Percentiles rank a stretch among this genome's conserved stretches.
Evolutionary conservation across 2,797 vertebrate species (phyloP).

Genomic region (Lagorchestes hirsutus): DNA sequence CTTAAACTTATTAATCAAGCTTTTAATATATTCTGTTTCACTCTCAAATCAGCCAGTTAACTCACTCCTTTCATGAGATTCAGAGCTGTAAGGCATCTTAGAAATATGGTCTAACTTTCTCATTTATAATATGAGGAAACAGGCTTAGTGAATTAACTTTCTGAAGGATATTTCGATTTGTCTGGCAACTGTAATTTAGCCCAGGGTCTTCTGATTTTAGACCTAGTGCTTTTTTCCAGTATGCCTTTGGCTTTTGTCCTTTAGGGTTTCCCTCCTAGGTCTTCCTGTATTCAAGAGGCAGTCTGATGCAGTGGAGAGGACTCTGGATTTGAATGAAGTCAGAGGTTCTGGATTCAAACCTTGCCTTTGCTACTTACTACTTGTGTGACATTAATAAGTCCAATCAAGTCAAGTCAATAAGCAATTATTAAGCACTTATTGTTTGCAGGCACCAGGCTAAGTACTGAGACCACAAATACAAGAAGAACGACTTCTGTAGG

Average conservation of each 20-base stretch:
- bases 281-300: background rate
- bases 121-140: background rate
- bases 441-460: background rate
- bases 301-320: background rate
- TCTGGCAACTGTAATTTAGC: background rate
- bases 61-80: background rate
- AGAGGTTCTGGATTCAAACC: background rate
- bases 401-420: background rate
- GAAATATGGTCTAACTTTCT: background rate
- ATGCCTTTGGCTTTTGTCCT: background rate
- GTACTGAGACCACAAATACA: background rate
- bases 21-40: slow-evolving; percentile 5
- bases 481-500: background rate
- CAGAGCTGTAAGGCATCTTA: background rate
- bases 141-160: background rate
- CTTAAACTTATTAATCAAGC: background rate
- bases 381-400: background rate
- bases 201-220: background rate
- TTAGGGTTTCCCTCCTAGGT: background rate
- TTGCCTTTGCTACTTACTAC: background rate
- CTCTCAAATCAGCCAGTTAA: background rate
- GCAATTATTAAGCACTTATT: background rate
- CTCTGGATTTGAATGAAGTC: background rate
- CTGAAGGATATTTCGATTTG: background rate
- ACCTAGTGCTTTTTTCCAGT: background rate